Evolutionary conservation across 2,888 invertebrate genomes (phyloP).

Genomic region (Aporophyla lueneburgensis): DNA sequence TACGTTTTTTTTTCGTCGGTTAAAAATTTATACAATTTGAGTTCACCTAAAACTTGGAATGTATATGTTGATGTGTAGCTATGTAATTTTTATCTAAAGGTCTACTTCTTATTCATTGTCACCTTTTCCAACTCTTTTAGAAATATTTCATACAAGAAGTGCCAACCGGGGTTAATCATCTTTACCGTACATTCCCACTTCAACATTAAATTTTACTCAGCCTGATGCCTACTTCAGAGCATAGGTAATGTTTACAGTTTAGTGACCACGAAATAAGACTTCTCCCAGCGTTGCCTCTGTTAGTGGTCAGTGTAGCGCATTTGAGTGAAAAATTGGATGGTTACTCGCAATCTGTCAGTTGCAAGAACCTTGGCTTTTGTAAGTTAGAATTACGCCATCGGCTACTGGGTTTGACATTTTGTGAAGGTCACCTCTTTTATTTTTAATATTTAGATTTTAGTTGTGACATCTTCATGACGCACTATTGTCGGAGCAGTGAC

Average conservation of each 20-base stretch:
- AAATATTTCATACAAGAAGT: background rate
- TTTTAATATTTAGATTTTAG: background rate
- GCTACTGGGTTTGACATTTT: constrained; percentile 17
- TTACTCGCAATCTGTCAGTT: constrained; percentile 36
- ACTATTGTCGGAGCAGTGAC: background rate
- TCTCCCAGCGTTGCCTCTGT: background rate
- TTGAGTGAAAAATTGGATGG: constrained; percentile 43
- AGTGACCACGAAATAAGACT: constrained; percentile 13
- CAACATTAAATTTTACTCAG: background rate
- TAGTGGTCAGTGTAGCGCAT: constrained; percentile 39
- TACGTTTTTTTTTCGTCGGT: too few species aligned
- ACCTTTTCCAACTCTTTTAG: background rate
- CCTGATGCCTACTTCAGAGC: background rate
- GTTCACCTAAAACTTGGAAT: too few species aligned
- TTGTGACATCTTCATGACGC: background rate
- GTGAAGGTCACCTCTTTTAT: constrained; percentile 7
- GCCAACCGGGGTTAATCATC: background rate
- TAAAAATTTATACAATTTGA: too few species aligned
- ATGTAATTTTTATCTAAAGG: background rate
- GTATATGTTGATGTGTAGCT: too few species aligned
- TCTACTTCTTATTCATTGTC: background rate
- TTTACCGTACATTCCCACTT: background rate
- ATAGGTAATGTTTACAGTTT: background rate
- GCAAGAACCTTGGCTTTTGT: constrained; percentile 29
- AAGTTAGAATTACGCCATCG: background rate